Conservation (phyloP, 2,888 invertebrate genomes). For the Rhingia rostrata region DNA sequence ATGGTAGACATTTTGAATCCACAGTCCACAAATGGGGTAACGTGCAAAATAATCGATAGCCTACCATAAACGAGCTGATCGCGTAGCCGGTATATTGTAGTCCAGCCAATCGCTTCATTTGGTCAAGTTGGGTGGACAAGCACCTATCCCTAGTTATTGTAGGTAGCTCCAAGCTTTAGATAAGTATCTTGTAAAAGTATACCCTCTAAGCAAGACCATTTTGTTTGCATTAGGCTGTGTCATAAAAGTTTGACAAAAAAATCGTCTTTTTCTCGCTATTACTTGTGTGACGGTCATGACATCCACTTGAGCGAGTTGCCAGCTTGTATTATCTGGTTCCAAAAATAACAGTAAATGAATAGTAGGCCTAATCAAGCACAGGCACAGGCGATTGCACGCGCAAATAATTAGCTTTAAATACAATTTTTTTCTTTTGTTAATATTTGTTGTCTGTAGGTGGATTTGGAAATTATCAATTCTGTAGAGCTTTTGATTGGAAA, state of each 20-base stretch:
- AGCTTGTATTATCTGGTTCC: constrained; percentile 24
- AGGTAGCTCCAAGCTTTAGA: neutral
- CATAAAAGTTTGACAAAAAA: constrained; percentile 32
- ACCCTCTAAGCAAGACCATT: neutral
- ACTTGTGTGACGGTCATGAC: constrained; percentile 27
- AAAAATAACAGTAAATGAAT: constrained; percentile 38
- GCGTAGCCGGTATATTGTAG: constrained; percentile 15
- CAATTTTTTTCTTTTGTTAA: neutral
- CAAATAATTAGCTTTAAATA: constrained; percentile 11
- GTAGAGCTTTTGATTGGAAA: neutral
- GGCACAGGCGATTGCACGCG: constrained; percentile 12
- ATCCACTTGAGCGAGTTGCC: constrained; percentile 31
- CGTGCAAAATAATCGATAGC: constrained; percentile 50
- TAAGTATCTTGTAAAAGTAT: constrained; percentile 16
- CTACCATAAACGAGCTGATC: constrained; percentile 33
- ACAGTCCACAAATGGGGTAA: constrained; percentile 63
- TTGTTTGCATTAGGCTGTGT: constrained; percentile 15
- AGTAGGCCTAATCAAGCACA: constrained; percentile 19
- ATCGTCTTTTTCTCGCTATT: constrained; percentile 15
- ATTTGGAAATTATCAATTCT: constrained; percentile 7
- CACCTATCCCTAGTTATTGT: constrained; percentile 10
- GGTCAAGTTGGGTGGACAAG: constrained; percentile 16
- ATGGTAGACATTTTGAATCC: constrained; percentile 39
- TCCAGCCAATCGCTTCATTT: constrained; percentile 42
- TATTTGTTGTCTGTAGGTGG: neutral